Evolutionary conservation across 2,888 invertebrate species (phyloP).

Genomic region (Drosophila ezoana): DNA sequence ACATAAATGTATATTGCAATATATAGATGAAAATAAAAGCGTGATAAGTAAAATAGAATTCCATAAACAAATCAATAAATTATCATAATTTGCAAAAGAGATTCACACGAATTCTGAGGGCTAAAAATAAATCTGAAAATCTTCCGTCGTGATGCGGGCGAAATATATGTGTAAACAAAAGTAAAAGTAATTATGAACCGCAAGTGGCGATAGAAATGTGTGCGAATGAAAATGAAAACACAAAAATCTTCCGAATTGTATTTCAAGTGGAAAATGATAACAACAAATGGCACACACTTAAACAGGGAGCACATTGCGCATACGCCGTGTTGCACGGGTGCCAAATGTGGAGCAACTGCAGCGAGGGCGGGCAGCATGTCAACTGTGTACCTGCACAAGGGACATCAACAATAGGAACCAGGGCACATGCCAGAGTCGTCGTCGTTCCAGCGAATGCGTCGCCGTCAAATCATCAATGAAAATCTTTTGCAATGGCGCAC

Average conservation of each 20-base stretch:
- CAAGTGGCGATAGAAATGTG: conserved; percentile 17
- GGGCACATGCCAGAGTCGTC: conserved; percentile 69
- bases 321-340: conserved; percentile 33
- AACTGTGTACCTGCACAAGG: conserved; percentile 69
- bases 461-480: conserved; percentile 67
- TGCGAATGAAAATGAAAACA: conserved; percentile 10
- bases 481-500: conserved; percentile 55
- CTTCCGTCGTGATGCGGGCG: not conserved
- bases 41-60: not conserved
- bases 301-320: conserved; percentile 47
- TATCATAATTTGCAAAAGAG: too few relatives aligned
- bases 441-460: conserved; percentile 28
- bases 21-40: not conserved
- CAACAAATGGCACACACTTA: not conserved
- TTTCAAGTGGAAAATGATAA: conserved; percentile 2
- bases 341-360: conserved; percentile 33
- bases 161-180: conserved; percentile 29
- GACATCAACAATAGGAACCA: conserved; percentile 78
- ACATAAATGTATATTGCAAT: not conserved
- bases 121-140: conserved; percentile 13
- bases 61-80: not conserved
- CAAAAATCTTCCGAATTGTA: not conserved
- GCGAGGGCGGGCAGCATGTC: conserved; percentile 2
- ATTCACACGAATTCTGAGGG: not conserved
- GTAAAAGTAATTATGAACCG: conserved; percentile 36